Evolutionary conservation across 2,113 vertebrate species (phyloP), one percentile per base, ranked within the genome.

Genomic region (Thunnus maccoyii): DNA sequence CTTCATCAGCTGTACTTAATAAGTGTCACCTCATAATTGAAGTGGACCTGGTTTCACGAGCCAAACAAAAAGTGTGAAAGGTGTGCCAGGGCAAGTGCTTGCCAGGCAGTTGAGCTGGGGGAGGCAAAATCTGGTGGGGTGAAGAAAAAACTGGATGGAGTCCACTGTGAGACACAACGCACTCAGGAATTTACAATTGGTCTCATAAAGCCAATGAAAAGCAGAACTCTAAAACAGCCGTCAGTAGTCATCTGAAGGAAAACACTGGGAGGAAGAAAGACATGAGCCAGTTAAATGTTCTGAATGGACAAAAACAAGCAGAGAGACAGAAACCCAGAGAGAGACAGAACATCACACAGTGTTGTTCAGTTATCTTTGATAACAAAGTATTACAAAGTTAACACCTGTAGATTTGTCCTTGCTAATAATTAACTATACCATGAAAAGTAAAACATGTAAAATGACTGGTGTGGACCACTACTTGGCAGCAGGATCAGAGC

Each of bases 161-260:
- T 81, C 80, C 69, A 68, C 76, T 55, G 83, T 79, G 89, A 91
- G 88, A 90, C 86, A 88, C 76, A 83, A 84, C 72, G 20, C 78
- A 46, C 75, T 84, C 74, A 88, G 90, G 92, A 93, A 92, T 92
- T 92, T 92, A 90, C 83, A 93, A 87, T 90, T 80, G 74, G 86
- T 90, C 87, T 91, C 84, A 89, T 89, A 90, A 93, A 94, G 85
- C 86, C 88, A 89, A 92, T 86, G 84, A 92, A 90, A 92, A 89
- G 86, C 86, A 91, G 86, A 86, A 70, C 70, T 89, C 70, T 64
- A 70, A 88, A 90, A 86, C 89, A 89, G 84, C 86, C 86, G 81
- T 84, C 74, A 41, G 20, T 15, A 83, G 80, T 62, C 83, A 72
- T 86, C 68, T 20, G 18, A 87, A 44, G 50, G 72, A 85, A 83